These are phyloP conservation scores for Acleris emargana DNA, from an alignment of 2,888 invertebrate species.

Conservation along the genomic window DNA sequence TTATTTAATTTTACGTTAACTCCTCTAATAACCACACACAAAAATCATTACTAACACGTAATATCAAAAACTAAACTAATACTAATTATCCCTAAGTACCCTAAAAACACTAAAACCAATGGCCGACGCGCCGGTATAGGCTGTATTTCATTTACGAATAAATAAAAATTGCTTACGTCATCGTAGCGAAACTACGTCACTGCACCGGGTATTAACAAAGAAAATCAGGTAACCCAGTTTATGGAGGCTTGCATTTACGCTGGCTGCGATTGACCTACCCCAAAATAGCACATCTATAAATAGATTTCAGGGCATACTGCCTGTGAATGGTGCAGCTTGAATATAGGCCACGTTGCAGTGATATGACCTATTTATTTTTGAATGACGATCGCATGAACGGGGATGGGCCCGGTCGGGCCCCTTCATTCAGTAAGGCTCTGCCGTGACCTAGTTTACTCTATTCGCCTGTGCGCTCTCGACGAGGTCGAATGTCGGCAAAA, in stretches of 20 bases:
- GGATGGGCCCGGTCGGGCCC: constrained; percentile 70
- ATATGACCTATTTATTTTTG: constrained; percentile 83
- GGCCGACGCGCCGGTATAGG: not conserved
- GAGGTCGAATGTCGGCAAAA: constrained; percentile 20
- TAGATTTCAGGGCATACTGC: constrained; percentile 66
- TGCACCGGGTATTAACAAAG: constrained; percentile 69
- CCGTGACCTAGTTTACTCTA: constrained; percentile 68
- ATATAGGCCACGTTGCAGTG: constrained; percentile 78
- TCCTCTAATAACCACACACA: no score
- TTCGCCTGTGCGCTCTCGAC: constrained; percentile 41
- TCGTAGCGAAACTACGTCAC: constrained; percentile 67
- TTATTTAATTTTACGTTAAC: no score
- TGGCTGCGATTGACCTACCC: constrained; percentile 77
- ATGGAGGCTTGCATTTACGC: constrained; percentile 74
- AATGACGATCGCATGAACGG: constrained; percentile 80
- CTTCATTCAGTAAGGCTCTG: constrained; percentile 78
- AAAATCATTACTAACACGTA: no score
- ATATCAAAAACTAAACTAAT: not conserved
- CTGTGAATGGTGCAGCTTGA: constrained; percentile 73
- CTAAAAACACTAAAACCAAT: constrained; percentile 35
- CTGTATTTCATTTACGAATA: constrained; percentile 30
- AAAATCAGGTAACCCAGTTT: constrained; percentile 82
- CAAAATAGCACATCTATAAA: constrained; percentile 80
- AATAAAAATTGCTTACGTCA: constrained; percentile 63
- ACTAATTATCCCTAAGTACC: not conserved